Percentiles rank a stretch among this genome's conserved stretches.
Conservation (phyloP, 2,888 invertebrate species). For the Metalampra italica region DNA sequence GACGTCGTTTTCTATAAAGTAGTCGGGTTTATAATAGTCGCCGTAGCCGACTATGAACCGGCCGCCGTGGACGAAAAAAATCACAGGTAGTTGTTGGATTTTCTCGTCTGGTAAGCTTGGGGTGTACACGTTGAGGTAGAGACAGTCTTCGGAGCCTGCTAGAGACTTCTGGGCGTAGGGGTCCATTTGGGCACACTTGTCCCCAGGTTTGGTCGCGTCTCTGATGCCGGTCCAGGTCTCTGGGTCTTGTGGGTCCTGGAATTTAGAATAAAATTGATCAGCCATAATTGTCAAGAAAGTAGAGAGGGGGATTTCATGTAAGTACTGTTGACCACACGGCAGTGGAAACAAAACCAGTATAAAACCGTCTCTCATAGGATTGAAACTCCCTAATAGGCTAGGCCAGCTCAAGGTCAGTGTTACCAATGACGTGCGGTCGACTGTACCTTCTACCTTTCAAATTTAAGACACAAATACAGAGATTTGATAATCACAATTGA, state of each 20-base stretch:
- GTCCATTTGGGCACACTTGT: constrained; percentile 63
- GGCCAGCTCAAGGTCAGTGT: no score
- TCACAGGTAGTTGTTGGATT: constrained; percentile 58
- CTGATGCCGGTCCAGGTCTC: constrained; percentile 48
- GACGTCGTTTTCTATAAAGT: constrained; percentile 49
- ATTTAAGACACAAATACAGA: no score
- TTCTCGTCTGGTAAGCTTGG: constrained; percentile 68
- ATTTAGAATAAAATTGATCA: constrained; percentile 9
- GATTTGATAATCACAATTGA: no score
- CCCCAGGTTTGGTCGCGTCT: constrained; percentile 61
- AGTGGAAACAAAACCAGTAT: no score
- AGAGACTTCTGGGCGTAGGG: constrained; percentile 51
- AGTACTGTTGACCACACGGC: no score
- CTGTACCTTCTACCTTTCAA: no score
- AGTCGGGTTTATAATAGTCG: constrained; percentile 64
- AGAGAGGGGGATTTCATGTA: no score
- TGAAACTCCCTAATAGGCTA: no score
- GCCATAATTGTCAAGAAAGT: no score
- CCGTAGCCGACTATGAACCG: constrained; percentile 75
- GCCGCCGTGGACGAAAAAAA: constrained; percentile 79
- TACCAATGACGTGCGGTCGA: no score
- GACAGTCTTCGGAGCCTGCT: constrained; percentile 81
- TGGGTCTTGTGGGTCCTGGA: constrained; percentile 54
- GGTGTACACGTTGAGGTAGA: constrained; percentile 83
- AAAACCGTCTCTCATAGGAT: no score